Conservation (phyloP, 2,888 invertebrate species). For the Hirtodrosophila alboralis region DNA sequence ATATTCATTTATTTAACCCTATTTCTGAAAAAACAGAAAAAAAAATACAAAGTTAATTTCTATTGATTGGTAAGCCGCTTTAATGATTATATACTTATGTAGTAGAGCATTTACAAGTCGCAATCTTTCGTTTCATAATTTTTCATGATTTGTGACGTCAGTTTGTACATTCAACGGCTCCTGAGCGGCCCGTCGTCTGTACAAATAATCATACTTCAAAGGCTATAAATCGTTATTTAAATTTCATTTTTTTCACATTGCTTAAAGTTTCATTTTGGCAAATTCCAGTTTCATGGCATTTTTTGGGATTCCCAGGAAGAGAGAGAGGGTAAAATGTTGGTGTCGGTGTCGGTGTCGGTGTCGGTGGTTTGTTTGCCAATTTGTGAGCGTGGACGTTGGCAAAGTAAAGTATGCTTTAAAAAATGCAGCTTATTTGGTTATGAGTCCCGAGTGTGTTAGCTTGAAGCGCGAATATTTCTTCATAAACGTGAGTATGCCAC, state of each 20-base stretch:
- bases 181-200: slow-evolving; percentile 33
- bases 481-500: slow-evolving; percentile 43
- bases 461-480: slow-evolving; percentile 62
- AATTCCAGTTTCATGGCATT: slow-evolving; percentile 49
- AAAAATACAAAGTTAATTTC: no score
- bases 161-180: slow-evolving; percentile 31
- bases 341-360: slow-evolving; percentile 4
- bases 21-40: no score
- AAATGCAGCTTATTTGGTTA: slow-evolving; percentile 71
- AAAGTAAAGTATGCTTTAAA: slow-evolving; percentile 62
- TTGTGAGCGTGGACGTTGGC: slow-evolving; percentile 37
- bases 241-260: slow-evolving; percentile 71
- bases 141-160: slow-evolving; percentile 28
- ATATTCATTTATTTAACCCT: no score
- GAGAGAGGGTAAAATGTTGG: no score
- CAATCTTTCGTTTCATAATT: not conserved
- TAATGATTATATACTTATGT: no score
- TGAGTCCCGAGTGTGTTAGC: slow-evolving; percentile 63
- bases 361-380: slow-evolving; percentile 51
- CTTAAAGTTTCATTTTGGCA: slow-evolving; percentile 69
- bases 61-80: no score
- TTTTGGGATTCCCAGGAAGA: not conserved
- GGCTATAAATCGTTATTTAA: slow-evolving; percentile 82
- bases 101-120: slow-evolving; percentile 32
- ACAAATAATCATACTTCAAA: slow-evolving; percentile 78